Conservation (phyloP, 2,888 invertebrate species). For the Serripes groenlandicus region DNA sequence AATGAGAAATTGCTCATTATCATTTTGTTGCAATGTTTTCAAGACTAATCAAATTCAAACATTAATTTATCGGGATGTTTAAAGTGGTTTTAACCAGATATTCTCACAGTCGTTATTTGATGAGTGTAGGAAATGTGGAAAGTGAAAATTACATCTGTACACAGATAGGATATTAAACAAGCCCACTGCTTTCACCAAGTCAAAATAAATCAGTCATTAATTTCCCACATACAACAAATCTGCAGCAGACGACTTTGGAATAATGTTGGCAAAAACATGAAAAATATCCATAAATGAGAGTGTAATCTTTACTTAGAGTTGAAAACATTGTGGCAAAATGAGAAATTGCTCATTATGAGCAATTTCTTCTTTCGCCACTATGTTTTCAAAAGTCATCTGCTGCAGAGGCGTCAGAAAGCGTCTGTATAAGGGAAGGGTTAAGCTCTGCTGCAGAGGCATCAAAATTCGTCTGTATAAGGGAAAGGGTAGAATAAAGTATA, state of each 20-base stretch:
- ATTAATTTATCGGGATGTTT: too few relatives aligned
- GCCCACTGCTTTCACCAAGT: background rate
- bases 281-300: background rate
- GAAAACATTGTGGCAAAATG: background rate
- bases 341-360: background rate
- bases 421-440: background rate
- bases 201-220: background rate
- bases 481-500: background rate
- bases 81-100: too few relatives aligned
- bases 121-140: too few relatives aligned
- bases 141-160: background rate
- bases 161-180: background rate
- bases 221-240: background rate
- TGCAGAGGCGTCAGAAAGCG: background rate
- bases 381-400: background rate
- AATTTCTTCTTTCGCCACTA: background rate
- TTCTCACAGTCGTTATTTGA: too few relatives aligned
- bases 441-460: background rate
- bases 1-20: background rate
- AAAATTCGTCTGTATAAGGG: background rate
- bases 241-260: background rate
- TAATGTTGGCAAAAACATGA: background rate
- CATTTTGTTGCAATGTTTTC: background rate
- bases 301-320: background rate
- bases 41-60: background rate